Evolutionary conservation across 2,888 invertebrate genomes (phyloP).

Genomic region (Chironomus tentans): DNA sequence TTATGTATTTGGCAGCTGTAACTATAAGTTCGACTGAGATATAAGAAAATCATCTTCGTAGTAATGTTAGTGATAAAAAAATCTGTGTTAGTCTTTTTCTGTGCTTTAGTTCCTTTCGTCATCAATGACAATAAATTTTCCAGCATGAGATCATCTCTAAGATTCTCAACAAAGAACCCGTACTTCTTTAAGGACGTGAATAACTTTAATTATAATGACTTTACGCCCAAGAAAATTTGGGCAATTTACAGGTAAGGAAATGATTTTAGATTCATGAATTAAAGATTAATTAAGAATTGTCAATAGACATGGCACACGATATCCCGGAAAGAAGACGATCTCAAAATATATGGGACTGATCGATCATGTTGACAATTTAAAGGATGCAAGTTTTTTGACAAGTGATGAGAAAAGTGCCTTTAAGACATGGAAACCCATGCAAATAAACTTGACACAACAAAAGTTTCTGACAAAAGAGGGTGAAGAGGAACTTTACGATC

Average conservation of each 20-base stretch:
- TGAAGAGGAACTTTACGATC: background rate
- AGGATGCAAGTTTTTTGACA: background rate
- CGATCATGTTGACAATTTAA: background rate
- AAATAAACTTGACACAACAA: background rate
- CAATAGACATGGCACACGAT: slow-evolving; percentile 10
- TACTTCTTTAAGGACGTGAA: background rate
- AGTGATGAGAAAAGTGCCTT: background rate
- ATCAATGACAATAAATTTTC: too few relatives aligned
- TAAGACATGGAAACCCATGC: background rate
- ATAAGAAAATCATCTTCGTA: too few relatives aligned
- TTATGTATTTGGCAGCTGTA: background rate
- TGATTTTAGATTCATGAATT: background rate
- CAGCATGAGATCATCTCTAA: background rate
- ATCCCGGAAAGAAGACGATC: background rate
- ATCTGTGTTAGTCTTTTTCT: too few relatives aligned
- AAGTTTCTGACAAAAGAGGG: slow-evolving; percentile 14
- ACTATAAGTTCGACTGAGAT: too few relatives aligned
- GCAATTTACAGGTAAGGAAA: background rate
- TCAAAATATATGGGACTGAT: background rate
- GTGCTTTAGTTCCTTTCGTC: background rate
- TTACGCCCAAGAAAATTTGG: background rate
- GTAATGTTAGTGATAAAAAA: too few relatives aligned
- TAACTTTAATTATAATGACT: background rate
- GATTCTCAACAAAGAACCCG: slow-evolving; percentile 20
- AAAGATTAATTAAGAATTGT: background rate